Conservation (phyloP, 2,888 invertebrate genomes). For the Dryadula phaetusa region DNA sequence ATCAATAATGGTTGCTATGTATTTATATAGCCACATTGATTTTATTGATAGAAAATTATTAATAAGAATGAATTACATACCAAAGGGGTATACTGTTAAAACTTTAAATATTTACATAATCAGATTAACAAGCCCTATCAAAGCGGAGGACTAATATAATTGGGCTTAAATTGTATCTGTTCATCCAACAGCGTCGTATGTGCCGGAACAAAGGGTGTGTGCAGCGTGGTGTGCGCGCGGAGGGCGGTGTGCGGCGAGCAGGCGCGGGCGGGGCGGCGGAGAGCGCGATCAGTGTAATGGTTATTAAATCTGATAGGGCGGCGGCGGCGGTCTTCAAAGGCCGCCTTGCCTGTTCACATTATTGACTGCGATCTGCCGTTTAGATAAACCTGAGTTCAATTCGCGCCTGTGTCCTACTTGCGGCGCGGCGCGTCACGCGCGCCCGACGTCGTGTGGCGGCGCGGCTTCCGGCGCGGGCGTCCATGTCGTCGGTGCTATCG, state of each 20-base stretch:
- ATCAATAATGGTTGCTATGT: too few relatives aligned
- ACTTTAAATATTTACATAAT: neutral
- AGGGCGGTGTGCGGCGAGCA: neutral
- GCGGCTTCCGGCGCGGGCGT: neutral
- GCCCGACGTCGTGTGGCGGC: neutral
- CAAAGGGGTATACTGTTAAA: neutral
- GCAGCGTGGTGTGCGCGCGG: neutral
- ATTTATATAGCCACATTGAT: too few relatives aligned
- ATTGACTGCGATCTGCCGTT: slow-evolving; percentile 33
- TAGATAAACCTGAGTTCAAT: slow-evolving; percentile 28
- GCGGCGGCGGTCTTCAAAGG: slow-evolving; percentile 34
- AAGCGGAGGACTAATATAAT: neutral
- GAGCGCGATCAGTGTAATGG: slow-evolving; percentile 41
- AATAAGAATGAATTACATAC: too few relatives aligned
- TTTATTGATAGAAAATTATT: too few relatives aligned
- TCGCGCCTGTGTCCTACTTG: slow-evolving; percentile 3
- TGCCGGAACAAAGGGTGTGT: slow-evolving; percentile 20
- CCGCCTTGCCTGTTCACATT: slow-evolving; percentile 22
- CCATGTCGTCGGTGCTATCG: neutral
- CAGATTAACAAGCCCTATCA: neutral
- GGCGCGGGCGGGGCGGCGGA: neutral
- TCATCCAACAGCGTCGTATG: slow-evolving; percentile 12
- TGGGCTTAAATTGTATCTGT: slow-evolving; percentile 7
- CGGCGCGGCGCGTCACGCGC: neutral
- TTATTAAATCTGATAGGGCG: slow-evolving; percentile 46